Evolutionary conservation across 37 sponge, comb jelly and placozoan species (phyloP), one percentile per base, ranked within the genome.

Genomic region (Agelas oroides): DNA sequence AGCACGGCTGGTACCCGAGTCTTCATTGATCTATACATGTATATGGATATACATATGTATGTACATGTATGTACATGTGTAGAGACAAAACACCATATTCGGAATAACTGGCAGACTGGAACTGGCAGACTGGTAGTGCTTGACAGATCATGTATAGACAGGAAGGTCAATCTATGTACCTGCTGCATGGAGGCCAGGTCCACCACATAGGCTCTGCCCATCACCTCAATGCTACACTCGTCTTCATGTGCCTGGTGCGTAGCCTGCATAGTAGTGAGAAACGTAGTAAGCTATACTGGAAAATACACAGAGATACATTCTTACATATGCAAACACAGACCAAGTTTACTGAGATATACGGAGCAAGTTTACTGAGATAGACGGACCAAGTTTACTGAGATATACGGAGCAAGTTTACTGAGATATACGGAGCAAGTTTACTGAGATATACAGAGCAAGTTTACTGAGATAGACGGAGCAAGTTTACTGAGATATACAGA

Each of bases 181-280:
- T 97, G 97, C 76, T 89, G 86, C 88, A 92, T 86, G 12, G 80
- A 46, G 2, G 53, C 23, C 18, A 97, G 83, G 65, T 97, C 96
- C 13, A 97, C 71, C 65, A 80, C 72, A 60, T 97, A 97, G 18
- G 68, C 59, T 35, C 77, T 83, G 58, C 97, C 97, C 66, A 82
- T 87, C 32, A 97, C 79, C 23, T 61, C 77, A 56, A 97, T 37
- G 18, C 31, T 67, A 23, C 96, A 78, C 68, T 95, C 96, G 34
- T 93, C 94, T 62, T 95, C 94, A 39, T 81, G 83, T 33, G 80
- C 65, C 54, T 61, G 53, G 55, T 89, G 77, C 8, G 91, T 87
- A 68, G 63, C 68, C 94, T 91, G 57, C 31, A 53, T 33, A 65
- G 70, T 34, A 36, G 21, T 1, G 58, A 41, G 46, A n/a, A n/a